Base-by-base conservation (phyloP, 2,113 vertebrate genomes). In the Colistium nudipinnis region DNA sequence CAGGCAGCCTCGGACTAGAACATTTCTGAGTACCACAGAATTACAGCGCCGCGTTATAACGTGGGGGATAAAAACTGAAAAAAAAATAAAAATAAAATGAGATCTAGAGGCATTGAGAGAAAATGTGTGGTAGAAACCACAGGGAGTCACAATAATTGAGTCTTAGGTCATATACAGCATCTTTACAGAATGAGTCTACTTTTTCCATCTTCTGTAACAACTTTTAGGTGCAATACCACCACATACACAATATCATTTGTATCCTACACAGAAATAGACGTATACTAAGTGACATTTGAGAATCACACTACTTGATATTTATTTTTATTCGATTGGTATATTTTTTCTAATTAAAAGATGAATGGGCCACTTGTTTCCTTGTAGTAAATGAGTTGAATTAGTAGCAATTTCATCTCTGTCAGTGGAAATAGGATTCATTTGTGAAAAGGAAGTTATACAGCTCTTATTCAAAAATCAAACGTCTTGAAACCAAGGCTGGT, bases 61-160 rank as follows among this genome's bases (percentile, higher is more conserved):
- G 2, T 22, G 43, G 10, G 63, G 30, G 35, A 61, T 48, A 16
- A n/a, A 59, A 33, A 66, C 31, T 6, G 31, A 63, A 31, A 6
- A 0, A 41, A 41, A 17, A 51, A 6, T 0, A 28, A 20, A 20
- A 20, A 25, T 10, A 54, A 28, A 8, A 1, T 30, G 36, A n/a
- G 48, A 54, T 38, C 11, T 59, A 47, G 27, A 33, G 30, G 27
- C n/a, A n/a, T n/a, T n/a, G 22, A 19, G n/a, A 0, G 30, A 22
- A 38, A n/a, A 43, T 5, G 25, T 9, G 12, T 4, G 62, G 7
- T 16, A 47, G 19, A 71, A 70, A 76, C 74, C 52, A 49, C 67
- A 44, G 70, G 60, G 66, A 33, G 67, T 41, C 51, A 2, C 43
- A 16, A 72, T 57, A 62, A 78, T n/a, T 25, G 19, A 59, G 71